Conservation (phyloP, 2,797 vertebrate species). For the Pseudomugil gertrudae region DNA sequence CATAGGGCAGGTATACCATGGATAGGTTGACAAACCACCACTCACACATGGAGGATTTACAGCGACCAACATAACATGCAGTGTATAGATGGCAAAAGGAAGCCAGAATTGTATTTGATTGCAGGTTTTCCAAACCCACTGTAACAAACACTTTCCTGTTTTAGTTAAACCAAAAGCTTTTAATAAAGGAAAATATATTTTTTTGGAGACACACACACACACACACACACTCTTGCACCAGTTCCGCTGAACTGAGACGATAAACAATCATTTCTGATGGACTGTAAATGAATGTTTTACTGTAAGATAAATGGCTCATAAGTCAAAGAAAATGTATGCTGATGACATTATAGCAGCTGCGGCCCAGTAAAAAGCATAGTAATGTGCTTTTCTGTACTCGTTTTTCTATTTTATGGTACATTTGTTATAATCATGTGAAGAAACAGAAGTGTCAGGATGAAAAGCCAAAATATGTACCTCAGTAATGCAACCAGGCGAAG, state of each 20-base stretch:
- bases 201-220: no score
- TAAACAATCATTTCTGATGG: no score
- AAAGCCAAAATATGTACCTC: constrained; percentile 19
- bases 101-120: constrained; percentile 15
- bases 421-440: neutral
- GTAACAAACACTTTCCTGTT: constrained; percentile 13
- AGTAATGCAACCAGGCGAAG: neutral
- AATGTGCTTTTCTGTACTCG: neutral
- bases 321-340: neutral
- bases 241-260: no score
- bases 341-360: neutral
- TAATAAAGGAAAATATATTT: neutral
- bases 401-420: neutral
- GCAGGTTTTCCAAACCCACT: neutral
- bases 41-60: no score
- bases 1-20: no score
- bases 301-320: neutral
- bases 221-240: no score
- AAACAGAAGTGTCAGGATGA: neutral
- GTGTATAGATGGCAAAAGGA: no score
- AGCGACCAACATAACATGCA: no score
- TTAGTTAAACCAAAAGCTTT: neutral
- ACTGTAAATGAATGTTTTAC: no score
- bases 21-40: no score
- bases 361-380: neutral